These are phyloP conservation scores for Oopsacas minuta DNA, from an alignment of 37 sponge, comb jelly and placozoan species.

Conservation along the genomic window DNA sequence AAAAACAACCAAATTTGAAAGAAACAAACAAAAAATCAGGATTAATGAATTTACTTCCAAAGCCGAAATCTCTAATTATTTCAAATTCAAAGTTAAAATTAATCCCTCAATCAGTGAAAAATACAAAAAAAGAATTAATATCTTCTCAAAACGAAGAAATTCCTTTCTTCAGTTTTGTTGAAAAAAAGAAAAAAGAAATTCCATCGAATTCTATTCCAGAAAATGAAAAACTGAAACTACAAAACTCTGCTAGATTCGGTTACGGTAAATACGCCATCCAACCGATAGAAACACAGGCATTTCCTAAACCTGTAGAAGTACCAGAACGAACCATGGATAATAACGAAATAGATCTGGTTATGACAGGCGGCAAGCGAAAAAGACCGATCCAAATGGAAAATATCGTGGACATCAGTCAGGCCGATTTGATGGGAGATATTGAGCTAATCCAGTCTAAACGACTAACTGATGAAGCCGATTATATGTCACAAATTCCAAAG, in stretches of 20 bases:
- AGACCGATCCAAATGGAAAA: background rate
- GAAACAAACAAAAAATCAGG: background rate
- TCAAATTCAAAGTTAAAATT: background rate
- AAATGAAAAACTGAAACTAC: background rate
- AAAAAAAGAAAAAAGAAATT: background rate
- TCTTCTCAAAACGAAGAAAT: background rate
- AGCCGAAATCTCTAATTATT: background rate
- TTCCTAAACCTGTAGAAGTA: background rate
- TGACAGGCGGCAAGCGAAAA: background rate
- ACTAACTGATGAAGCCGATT: background rate
- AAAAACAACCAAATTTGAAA: background rate
- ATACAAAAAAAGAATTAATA: background rate
- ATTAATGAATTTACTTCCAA: background rate
- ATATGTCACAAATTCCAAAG: background rate
- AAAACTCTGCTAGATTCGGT: background rate
- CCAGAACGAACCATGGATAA: background rate
- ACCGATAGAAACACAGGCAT: background rate
- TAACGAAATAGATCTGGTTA: background rate
- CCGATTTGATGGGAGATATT: slow-evolving; percentile 18
- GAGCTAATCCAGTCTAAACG: background rate
- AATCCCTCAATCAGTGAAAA: background rate
- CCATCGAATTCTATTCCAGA: background rate
- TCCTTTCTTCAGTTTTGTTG: slow-evolving; percentile 9
- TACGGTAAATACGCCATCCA: background rate
- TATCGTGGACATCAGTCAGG: background rate